Evolutionary conservation across 2,888 invertebrate genomes (phyloP).

Genomic region (Cremastinae sp.): DNA sequence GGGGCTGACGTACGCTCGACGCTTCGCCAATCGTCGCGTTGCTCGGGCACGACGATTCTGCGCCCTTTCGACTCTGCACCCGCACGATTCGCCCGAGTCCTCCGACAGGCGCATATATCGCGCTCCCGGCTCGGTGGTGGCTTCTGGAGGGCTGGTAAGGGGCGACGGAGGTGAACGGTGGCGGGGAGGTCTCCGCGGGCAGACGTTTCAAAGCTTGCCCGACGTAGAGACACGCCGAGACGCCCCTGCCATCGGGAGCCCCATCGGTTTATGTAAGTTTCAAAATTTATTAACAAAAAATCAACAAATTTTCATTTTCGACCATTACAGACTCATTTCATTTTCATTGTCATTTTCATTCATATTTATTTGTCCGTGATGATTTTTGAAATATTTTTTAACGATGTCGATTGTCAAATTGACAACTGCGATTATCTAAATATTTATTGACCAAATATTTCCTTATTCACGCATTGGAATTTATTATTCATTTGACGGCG

Average conservation of each 20-base stretch:
- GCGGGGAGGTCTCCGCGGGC: slow-evolving; percentile 79
- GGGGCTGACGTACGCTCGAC: slow-evolving; percentile 71
- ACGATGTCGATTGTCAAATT: too few species aligned
- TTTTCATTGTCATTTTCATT: not conserved
- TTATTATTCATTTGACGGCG: too few species aligned
- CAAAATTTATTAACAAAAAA: slow-evolving; percentile 22
- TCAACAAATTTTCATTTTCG: not conserved
- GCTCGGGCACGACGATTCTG: slow-evolving; percentile 61
- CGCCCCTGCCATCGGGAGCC: slow-evolving; percentile 78
- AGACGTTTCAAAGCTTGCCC: slow-evolving; percentile 79
- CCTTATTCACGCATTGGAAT: too few species aligned
- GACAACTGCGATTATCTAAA: too few species aligned
- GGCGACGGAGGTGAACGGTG: slow-evolving; percentile 68
- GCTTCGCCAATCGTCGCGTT: slow-evolving; percentile 71
- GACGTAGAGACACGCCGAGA: slow-evolving; percentile 79
- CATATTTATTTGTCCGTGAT: too few species aligned
- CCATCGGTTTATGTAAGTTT: slow-evolving; percentile 79
- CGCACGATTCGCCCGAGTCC: slow-evolving; percentile 14
- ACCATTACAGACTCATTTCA: not conserved
- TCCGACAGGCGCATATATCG: slow-evolving; percentile 28
- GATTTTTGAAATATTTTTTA: too few species aligned
- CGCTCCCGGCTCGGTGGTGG: slow-evolving; percentile 45
- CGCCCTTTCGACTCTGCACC: slow-evolving; percentile 51
- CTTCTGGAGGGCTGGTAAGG: slow-evolving; percentile 46
- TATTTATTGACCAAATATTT: too few species aligned